A percentile compares a stretch with the other conserved stretches of the same genome.
These are phyloP conservation scores for Gymnoscelis rufifasciata DNA, from an alignment of 2,888 invertebrate species.

Conservation along the genomic window DNA sequence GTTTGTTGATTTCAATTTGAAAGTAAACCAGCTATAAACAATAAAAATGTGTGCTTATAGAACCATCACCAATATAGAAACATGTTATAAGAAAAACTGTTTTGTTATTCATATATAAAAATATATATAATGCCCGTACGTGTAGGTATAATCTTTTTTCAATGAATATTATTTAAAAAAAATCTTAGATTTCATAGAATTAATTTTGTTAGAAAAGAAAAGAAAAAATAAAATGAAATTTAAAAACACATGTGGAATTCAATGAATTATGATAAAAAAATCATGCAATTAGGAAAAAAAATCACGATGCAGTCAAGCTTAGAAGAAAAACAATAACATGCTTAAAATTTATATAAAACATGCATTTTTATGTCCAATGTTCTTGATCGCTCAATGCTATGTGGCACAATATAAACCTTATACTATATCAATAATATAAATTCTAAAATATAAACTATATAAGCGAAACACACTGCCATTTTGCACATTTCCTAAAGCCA, in stretches of 20 bases:
- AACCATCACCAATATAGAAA: not conserved
- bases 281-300: constrained; percentile 19
- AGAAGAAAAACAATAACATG: constrained; percentile 13
- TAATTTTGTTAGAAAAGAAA: too few species aligned
- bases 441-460: constrained; percentile 25
- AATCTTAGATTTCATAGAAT: not conserved
- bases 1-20: too few species aligned
- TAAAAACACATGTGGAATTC: too few species aligned
- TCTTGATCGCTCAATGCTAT: constrained; percentile 66
- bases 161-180: too few species aligned
- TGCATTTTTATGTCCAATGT: constrained; percentile 24
- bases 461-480: constrained; percentile 32
- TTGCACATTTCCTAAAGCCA: constrained; percentile 34
- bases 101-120: too few species aligned
- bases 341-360: constrained; percentile 20
- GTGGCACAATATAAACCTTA: constrained; percentile 36
- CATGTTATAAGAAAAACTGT: too few species aligned
- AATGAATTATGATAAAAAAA: not conserved
- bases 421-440: constrained; percentile 26
- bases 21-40: too few species aligned
- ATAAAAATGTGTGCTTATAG: not conserved
- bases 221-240: not conserved
- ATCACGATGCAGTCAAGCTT: constrained; percentile 18
- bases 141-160: too few species aligned
- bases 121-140: too few species aligned